phyloP scores from a whole-genome alignment of 2,888 invertebrate genomes.

The Sclerodermus sp. region DNA sequence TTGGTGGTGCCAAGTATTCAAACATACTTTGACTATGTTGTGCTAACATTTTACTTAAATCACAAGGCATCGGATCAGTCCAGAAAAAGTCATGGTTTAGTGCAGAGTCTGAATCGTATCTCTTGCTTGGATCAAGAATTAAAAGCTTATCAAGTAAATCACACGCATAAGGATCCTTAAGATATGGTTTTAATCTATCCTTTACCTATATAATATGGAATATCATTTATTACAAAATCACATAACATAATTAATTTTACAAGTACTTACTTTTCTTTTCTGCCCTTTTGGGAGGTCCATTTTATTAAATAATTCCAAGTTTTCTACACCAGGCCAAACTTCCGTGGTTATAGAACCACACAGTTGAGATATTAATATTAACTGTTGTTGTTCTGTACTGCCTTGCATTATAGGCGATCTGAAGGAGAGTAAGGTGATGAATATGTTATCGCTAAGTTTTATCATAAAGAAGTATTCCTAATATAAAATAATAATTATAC shows the following conservation, averaged over 20 bases:
- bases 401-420: constrained; percentile 93
- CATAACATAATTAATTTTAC: background rate
- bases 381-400: constrained; percentile 93
- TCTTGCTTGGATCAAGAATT: constrained; percentile 87
- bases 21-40: constrained; percentile 93
- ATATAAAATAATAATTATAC: constrained; percentile 33
- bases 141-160: constrained; percentile 91
- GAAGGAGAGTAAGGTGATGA: background rate
- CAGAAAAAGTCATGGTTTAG: constrained; percentile 98
- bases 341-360: constrained; percentile 95
- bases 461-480: background rate
- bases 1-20: constrained; percentile 81
- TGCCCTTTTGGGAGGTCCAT: constrained; percentile 86
- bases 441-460: too few species aligned
- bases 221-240: constrained; percentile 2
- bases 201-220: constrained; percentile 61
- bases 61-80: constrained; percentile 95
- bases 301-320: constrained; percentile 82
- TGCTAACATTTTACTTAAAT: constrained; percentile 87
- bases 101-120: constrained; percentile 88
- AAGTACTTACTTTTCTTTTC: constrained; percentile 76
- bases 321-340: constrained; percentile 92
- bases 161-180: constrained; percentile 89
- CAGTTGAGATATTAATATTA: constrained; percentile 90
- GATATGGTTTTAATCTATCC: constrained; percentile 84